Conservation (phyloP, 2,797 vertebrate genomes). For the Sebastes minor region DNA sequence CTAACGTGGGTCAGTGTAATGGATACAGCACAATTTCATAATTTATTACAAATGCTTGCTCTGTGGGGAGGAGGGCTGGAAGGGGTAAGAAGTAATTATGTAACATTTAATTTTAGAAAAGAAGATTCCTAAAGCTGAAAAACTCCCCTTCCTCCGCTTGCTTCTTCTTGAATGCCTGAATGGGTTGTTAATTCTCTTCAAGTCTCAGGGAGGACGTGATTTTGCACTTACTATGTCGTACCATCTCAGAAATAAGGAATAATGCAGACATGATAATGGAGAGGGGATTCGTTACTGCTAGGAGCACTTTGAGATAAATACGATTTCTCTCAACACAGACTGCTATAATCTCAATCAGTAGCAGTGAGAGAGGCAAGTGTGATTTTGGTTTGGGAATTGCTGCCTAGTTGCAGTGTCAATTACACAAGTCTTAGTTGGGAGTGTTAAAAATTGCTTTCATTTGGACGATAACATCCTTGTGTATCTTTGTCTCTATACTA, state of each 20-base stretch:
- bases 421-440: background rate
- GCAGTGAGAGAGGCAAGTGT: background rate
- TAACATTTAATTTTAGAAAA: constrained; percentile 37
- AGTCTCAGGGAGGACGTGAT: background rate
- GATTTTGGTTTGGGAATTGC: background rate
- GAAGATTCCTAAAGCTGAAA: background rate
- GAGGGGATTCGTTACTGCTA: background rate
- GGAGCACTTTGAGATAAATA: background rate
- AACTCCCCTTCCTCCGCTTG: background rate
- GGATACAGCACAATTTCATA: too few species aligned
- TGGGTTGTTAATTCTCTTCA: background rate
- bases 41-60: background rate
- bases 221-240: background rate
- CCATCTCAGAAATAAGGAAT: background rate
- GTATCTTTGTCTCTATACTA: too few species aligned
- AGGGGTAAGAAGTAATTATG: constrained; percentile 10
- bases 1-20: too few species aligned
- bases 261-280: background rate
- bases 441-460: background rate
- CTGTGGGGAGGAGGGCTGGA: background rate
- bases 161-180: background rate
- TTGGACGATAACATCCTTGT: background rate
- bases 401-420: background rate
- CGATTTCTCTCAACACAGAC: background rate
- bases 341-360: background rate